phyloP scores from a whole-genome alignment of 1,140 invertebrate genomes.

The Micrasema longulum region DNA sequence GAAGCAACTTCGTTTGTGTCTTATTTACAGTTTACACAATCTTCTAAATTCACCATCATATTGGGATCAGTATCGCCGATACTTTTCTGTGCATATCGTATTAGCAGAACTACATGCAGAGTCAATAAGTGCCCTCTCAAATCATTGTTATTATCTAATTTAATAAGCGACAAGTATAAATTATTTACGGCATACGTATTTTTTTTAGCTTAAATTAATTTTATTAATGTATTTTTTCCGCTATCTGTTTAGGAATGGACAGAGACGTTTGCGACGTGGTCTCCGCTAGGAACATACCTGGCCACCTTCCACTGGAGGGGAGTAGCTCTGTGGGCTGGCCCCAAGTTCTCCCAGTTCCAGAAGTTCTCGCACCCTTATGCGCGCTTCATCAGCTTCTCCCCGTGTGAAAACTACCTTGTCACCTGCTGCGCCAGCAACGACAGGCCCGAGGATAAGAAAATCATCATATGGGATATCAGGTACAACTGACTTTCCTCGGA shows the following conservation, averaged over 20 bases:
- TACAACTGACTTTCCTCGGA: not conserved
- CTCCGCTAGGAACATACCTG: conserved; percentile 95
- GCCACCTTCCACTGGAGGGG: conserved; percentile 96
- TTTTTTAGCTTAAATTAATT: no score
- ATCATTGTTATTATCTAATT: no score
- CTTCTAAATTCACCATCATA: no score
- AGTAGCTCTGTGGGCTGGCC: conserved; percentile 96
- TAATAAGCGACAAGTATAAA: no score
- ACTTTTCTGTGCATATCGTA: no score
- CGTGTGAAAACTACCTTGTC: conserved; percentile 96
- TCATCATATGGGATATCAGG: conserved; percentile 95
- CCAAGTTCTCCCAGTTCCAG: conserved; percentile 91
- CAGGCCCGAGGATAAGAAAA: conserved; percentile 75
- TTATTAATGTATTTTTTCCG: no score
- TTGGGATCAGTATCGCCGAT: no score
- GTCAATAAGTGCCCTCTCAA: no score
- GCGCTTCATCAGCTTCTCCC: conserved; percentile 97
- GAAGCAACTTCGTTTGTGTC: no score
- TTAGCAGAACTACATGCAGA: no score
- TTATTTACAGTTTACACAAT: no score
- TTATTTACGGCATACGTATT: no score
- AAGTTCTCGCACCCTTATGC: conserved; percentile 92
- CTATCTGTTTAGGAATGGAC: conserved; percentile 85
- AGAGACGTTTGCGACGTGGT: conserved; percentile 96
- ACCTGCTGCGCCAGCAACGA: conserved; percentile 88